Evolutionary conservation across 2,797 vertebrate species (phyloP), one percentile per base, ranked within the genome.

Genomic region (Bradypodion pumilum): DNA sequence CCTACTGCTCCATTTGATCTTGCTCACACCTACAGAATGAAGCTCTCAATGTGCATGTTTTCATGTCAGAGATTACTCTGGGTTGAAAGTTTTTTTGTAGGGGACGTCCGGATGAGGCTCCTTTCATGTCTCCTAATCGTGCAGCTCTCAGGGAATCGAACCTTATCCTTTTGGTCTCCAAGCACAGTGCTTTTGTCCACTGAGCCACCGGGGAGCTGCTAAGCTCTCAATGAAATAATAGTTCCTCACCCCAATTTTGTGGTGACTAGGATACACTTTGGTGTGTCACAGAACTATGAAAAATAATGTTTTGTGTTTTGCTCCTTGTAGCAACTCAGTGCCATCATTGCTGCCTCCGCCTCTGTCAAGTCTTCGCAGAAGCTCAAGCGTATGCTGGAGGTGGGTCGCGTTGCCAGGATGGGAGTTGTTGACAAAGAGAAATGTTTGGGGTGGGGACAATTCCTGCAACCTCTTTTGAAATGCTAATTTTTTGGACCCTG

Each of bases 331-430:
- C 98, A 99, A 96, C 96, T 99, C 90, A 98, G 98, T 1, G 98
- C 97, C 69, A 95, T 99, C 93, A 99, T 99, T 3, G 98, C 98
- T 0, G 98, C 98, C 16, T 99, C 98, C 0, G 98, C 97, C 78
- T 99, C 98, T 0, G 97, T 99, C 72, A 99, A 99, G 90, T 98
- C 98, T 0, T 96, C 98, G 0, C 98, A 97, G 56, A 99, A 99
- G 89, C 89, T 99, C 88, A 99, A 99, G 95, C 97, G 95, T 90
- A 97, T 99, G 96, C 94, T 99, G 12, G 98, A 99, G 96, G 98
- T 99, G 89, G 89, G 92, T 0, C 27, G 37, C 44, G 46, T 4
- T 49, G 56, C 40, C 62, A 52, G 25, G 23, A 25, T 29, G 32
- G 35, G 52, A 8, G 10, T n/a, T 44, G 10, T 13, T 73, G 49